Percentiles rank a stretch among this genome's conserved stretches.
Evolutionary conservation across 2,888 invertebrate genomes (phyloP).

Genomic region (Belgica antarctica): DNA sequence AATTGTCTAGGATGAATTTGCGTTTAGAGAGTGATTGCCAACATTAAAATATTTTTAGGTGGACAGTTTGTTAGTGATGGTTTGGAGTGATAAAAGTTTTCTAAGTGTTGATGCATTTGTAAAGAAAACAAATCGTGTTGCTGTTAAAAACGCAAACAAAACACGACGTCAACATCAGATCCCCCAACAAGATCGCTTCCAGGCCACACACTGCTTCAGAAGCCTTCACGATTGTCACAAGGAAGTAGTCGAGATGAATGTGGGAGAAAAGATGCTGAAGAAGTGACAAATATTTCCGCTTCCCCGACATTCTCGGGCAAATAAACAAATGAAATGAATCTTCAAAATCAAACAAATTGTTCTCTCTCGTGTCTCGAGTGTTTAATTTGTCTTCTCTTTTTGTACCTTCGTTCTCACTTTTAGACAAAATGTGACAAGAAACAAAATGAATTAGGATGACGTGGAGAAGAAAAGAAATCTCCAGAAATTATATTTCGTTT

Average conservation of each 20-base stretch:
- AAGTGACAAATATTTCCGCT: slow-evolving; percentile 20
- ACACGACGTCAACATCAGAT: too few species aligned
- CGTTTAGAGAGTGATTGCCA: neutral
- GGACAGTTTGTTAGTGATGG: too few species aligned
- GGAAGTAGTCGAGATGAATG: too few species aligned
- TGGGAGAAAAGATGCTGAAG: neutral
- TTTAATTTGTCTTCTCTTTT: slow-evolving; percentile 42
- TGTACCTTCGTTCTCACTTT: neutral
- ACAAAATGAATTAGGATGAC: slow-evolving; percentile 10
- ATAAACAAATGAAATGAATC: slow-evolving; percentile 6
- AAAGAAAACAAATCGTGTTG: too few species aligned
- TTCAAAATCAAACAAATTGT: slow-evolving; percentile 11
- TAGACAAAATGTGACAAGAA: slow-evolving; percentile 20
- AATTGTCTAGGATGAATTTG: neutral
- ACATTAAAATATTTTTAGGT: too few species aligned
- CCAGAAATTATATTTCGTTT: neutral
- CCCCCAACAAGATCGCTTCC: too few species aligned
- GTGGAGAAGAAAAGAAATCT: neutral
- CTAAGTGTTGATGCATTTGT: too few species aligned
- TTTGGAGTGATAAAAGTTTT: too few species aligned
- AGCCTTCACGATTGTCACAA: neutral
- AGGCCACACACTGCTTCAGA: neutral
- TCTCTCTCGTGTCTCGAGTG: slow-evolving; percentile 31
- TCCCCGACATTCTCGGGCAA: neutral
- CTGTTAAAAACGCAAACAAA: too few species aligned